These are phyloP conservation scores for Datnioides undecimradiatus DNA, from an alignment of 2,113 vertebrate genomes.

Conservation along the genomic window DNA sequence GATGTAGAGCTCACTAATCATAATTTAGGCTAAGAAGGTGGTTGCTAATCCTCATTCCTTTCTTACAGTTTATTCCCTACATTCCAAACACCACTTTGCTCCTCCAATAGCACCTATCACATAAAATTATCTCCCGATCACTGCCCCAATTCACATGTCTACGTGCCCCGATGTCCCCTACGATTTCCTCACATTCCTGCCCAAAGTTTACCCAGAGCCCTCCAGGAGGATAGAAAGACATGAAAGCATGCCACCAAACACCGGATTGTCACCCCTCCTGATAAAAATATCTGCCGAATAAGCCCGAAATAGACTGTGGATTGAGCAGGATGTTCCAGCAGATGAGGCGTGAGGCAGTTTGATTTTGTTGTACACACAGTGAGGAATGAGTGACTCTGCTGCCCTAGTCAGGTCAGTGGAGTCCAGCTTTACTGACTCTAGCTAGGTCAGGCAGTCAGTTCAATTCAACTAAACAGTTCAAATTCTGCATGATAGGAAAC, in stretches of 20 bases:
- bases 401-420: not conserved
- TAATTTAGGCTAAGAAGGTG: not conserved
- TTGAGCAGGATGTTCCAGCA: constrained; percentile 51
- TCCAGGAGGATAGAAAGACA: constrained; percentile 34
- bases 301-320: constrained; percentile 68
- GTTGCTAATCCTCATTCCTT: constrained; percentile 51
- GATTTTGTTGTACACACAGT: constrained; percentile 39
- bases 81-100: constrained; percentile 35
- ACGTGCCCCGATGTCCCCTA: constrained; percentile 36
- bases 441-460: not conserved
- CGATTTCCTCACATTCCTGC: constrained; percentile 66
- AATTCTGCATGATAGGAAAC: not conserved
- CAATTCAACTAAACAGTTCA: too few relatives aligned
- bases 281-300: constrained; percentile 68
- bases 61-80: constrained; percentile 44
- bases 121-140: constrained; percentile 73
- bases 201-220: constrained; percentile 56
- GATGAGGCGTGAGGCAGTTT: constrained; percentile 47
- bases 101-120: constrained; percentile 68
- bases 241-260: constrained; percentile 55
- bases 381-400: constrained; percentile 43
- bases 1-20: not conserved
- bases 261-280: constrained; percentile 1
- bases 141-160: constrained; percentile 70
- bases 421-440: not conserved